A percentile compares a stretch with the other conserved stretches of the same genome.
Evolutionary conservation across 2,113 vertebrate species (phyloP).

Genomic region (Psilopsiagon aurifrons): DNA sequence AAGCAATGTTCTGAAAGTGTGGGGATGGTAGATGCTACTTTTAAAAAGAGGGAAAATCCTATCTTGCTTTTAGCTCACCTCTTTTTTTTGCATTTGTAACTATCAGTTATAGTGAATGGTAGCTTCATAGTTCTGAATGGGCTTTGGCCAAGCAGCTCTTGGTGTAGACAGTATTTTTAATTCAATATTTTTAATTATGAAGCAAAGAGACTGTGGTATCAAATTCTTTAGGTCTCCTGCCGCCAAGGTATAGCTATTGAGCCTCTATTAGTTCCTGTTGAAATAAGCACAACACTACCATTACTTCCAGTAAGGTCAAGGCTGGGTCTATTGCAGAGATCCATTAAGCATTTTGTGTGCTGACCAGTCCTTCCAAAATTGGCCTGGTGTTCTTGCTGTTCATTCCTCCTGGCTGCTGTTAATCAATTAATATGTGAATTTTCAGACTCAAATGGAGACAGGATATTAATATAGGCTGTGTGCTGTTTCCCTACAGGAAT

Average conservation of each 20-base stretch:
- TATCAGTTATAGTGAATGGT: not conserved
- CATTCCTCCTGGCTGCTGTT: slow-evolving; percentile 28
- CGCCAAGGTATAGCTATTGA: not conserved
- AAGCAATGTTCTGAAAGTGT: not conserved
- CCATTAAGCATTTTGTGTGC: not conserved
- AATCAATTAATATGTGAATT: slow-evolving; percentile 51
- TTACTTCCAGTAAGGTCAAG: slow-evolving; percentile 12
- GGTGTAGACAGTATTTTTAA: not conserved
- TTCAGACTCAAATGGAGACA: not conserved
- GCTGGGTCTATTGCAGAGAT: not conserved
- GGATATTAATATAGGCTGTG: slow-evolving; percentile 9
- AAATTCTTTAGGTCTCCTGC: not conserved
- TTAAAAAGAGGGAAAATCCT: not conserved
- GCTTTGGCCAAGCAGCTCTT: not conserved
- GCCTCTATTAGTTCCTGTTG: not conserved
- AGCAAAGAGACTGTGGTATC: not conserved
- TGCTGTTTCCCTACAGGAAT: slow-evolving; percentile 12
- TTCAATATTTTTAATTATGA: not conserved
- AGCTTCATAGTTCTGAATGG: not conserved
- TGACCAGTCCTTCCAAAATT: not conserved
- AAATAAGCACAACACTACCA: not conserved
- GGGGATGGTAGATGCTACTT: not conserved
- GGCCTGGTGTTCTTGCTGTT: not conserved
- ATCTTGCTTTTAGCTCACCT: not conserved
- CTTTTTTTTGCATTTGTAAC: not conserved